These are phyloP conservation scores for Gortyna flavago DNA, from an alignment of 2,888 invertebrate species.

Conservation along the genomic window DNA sequence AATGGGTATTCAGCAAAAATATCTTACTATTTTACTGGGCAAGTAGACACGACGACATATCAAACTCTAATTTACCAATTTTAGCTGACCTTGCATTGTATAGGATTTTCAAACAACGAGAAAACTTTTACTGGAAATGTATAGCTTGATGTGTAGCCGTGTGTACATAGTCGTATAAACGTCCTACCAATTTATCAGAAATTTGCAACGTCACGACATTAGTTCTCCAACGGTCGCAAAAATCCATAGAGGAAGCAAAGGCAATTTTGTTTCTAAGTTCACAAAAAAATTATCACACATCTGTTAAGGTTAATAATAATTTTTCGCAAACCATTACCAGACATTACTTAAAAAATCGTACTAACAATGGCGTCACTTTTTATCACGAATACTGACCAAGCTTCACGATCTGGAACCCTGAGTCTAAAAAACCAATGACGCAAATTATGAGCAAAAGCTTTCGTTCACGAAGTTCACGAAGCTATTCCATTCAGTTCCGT, in stretches of 20 bases:
- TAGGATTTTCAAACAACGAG: not conserved
- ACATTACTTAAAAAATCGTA: constrained; percentile 29
- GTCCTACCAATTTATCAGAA: constrained; percentile 8
- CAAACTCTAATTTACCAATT: not conserved
- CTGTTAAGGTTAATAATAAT: constrained; percentile 41
- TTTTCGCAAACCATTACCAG: constrained; percentile 6
- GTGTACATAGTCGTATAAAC: not conserved
- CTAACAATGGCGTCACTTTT: constrained; percentile 64
- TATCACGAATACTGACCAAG: constrained; percentile 22
- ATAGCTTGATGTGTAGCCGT: too few species aligned
- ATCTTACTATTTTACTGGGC: not conserved
- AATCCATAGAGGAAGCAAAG: not conserved
- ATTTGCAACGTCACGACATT: constrained; percentile 2
- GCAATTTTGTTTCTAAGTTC: constrained; percentile 15
- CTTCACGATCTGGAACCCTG: constrained; percentile 37
- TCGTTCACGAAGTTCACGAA: constrained; percentile 59
- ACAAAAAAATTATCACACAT: constrained; percentile 36
- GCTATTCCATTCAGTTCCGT: constrained; percentile 68
- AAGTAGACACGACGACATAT: not conserved
- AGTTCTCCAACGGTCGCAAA: constrained; percentile 11
- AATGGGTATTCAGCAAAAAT: constrained; percentile 2
- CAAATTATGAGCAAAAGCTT: constrained; percentile 61
- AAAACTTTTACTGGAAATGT: not conserved
- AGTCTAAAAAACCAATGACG: constrained; percentile 63
- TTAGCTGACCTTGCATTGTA: not conserved